Percentiles rank a stretch among this genome's conserved stretches.
Conservation (phyloP, 2,797 vertebrate genomes). For the Spinus olivaceus region DNA sequence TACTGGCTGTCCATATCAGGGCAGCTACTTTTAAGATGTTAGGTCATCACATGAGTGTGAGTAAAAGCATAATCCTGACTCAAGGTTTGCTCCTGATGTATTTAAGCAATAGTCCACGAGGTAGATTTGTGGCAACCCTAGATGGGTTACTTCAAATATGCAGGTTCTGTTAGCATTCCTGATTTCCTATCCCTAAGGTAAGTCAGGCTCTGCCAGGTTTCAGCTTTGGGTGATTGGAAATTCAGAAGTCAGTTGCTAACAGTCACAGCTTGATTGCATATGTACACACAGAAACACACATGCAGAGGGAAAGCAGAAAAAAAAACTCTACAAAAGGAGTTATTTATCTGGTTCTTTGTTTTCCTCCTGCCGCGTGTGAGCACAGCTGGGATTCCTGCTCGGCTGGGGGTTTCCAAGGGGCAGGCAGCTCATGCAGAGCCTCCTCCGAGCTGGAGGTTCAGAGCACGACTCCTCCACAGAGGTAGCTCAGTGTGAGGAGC, state of each 20-base stretch:
- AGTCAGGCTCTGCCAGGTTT: background rate
- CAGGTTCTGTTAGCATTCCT: background rate
- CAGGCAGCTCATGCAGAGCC: background rate
- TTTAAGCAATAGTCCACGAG: conserved; percentile 40
- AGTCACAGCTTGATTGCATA: background rate
- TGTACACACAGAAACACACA: background rate
- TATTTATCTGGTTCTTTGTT: conserved; percentile 11
- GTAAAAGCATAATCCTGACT: background rate
- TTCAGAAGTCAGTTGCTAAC: background rate
- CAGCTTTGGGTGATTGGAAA: background rate
- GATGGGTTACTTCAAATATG: background rate
- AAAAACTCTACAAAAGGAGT: background rate
- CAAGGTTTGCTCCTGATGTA: background rate
- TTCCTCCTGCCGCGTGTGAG: background rate
- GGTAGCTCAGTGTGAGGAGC: conserved; percentile 37
- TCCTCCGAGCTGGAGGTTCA: accelerated
- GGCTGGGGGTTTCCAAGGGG: background rate
- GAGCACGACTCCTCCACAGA: background rate
- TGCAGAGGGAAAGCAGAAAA: background rate
- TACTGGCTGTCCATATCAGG: background rate
- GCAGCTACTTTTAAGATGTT: background rate
- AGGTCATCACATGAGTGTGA: background rate
- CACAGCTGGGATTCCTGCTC: conserved; percentile 7
- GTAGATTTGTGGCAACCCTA: background rate
- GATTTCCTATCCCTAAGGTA: background rate